Percentiles rank a stretch among this genome's conserved stretches.
These are phyloP conservation scores for Prietella phreatophila DNA, from an alignment of 2,113 vertebrate genomes.

Conservation along the genomic window DNA sequence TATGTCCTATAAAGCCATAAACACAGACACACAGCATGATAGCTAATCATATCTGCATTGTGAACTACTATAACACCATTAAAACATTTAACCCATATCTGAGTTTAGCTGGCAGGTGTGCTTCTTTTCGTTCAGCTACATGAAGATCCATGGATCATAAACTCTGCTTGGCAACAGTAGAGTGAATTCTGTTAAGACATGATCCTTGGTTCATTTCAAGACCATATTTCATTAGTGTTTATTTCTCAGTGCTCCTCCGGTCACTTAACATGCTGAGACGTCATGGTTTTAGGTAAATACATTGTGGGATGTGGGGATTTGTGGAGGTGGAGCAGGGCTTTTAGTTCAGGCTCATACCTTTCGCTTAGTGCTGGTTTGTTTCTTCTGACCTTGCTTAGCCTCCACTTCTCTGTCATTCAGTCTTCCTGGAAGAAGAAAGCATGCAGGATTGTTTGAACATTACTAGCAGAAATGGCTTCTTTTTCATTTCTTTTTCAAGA, in stretches of 20 bases:
- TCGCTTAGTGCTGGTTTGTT: slow-evolving; percentile 6
- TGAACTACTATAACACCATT: slow-evolving; percentile 3
- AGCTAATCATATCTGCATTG: not conserved
- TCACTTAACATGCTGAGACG: slow-evolving; percentile 23
- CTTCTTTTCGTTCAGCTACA: slow-evolving; percentile 9
- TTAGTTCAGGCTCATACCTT: slow-evolving; percentile 27
- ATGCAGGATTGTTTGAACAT: not conserved
- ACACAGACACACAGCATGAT: slow-evolving; percentile 4
- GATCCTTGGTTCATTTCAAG: slow-evolving; percentile 7
- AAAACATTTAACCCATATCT: not conserved
- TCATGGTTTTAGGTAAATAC: not conserved
- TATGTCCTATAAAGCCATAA: slow-evolving; percentile 10
- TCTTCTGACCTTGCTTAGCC: slow-evolving; percentile 17
- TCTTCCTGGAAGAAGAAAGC: slow-evolving; percentile 23
- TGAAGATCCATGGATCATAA: slow-evolving; percentile 15
- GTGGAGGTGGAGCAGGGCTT: slow-evolving; percentile 9
- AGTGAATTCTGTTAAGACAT: not conserved
- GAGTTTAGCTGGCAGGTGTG: not conserved
- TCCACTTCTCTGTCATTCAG: not conserved
- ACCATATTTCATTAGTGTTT: slow-evolving; percentile 4
- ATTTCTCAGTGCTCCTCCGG: slow-evolving; percentile 19
- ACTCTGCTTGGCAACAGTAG: slow-evolving; percentile 10
- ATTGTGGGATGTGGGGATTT: not conserved
- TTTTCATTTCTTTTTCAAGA: not conserved
- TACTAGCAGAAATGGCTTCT: not conserved